Percentiles rank a stretch among this genome's conserved stretches.
Conservation (phyloP, 1,140 invertebrate genomes). For the Colletes latitarsis region DNA sequence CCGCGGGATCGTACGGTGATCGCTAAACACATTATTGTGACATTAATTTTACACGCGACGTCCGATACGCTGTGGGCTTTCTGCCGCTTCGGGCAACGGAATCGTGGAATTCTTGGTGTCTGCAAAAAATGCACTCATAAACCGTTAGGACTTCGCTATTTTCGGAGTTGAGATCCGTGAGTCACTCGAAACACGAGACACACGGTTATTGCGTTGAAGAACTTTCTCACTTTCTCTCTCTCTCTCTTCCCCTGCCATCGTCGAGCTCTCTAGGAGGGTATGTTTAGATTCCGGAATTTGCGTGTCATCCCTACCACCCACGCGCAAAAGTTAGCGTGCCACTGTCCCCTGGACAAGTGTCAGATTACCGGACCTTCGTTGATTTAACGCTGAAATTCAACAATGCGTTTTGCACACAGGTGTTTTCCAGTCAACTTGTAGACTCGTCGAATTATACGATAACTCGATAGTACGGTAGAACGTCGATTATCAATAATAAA, state of each 20-base stretch:
- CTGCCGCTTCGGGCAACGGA: neutral
- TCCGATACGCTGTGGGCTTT: neutral
- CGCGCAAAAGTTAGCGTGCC: constrained; percentile 50
- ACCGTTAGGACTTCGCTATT: constrained; percentile 19
- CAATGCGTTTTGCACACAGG: neutral
- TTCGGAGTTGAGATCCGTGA: constrained; percentile 28
- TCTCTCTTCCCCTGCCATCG: neutral
- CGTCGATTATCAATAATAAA: too few relatives aligned
- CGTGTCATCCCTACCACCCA: constrained; percentile 56
- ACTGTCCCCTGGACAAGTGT: constrained; percentile 61
- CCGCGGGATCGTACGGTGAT: neutral
- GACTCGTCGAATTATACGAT: too few relatives aligned
- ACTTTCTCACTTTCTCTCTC: constrained; percentile 22
- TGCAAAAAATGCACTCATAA: neutral
- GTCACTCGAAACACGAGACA: constrained; percentile 59
- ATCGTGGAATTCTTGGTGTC: neutral
- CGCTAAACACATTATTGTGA: neutral
- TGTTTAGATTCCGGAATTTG: constrained; percentile 77
- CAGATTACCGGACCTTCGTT: constrained; percentile 65
- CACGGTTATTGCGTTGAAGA: constrained; percentile 28
- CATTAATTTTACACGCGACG: neutral
- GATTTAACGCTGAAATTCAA: constrained; percentile 23
- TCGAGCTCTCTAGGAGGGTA: constrained; percentile 46
- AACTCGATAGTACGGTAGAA: too few relatives aligned
- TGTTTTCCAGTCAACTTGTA: neutral